These are phyloP conservation scores for Anoplophora glabripennis DNA, from an alignment of 1,140 invertebrate genomes.

Conservation along the genomic window DNA sequence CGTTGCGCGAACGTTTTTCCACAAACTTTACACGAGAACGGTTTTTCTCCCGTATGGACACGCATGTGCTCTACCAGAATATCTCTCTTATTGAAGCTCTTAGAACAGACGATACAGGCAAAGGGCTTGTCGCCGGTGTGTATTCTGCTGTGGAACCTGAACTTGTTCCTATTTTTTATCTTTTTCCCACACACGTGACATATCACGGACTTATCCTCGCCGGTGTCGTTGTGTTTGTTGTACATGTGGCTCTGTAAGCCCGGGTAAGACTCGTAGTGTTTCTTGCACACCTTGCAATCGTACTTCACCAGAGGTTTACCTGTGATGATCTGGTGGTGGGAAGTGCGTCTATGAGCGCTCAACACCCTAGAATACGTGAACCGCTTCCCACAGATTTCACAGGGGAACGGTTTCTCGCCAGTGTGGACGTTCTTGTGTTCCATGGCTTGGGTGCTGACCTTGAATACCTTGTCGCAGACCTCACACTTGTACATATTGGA, in stretches of 20 bases:
- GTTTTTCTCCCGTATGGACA: constrained; percentile 53
- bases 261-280: constrained; percentile 28
- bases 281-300: constrained; percentile 29
- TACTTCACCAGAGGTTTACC: constrained; percentile 26
- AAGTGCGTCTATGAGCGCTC: constrained; percentile 46
- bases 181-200: constrained; percentile 78
- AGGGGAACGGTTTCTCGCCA: constrained; percentile 5
- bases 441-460: constrained; percentile 54
- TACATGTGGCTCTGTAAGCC: constrained; percentile 27
- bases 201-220: constrained; percentile 46
- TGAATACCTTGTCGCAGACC: constrained; percentile 70
- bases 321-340: constrained; percentile 43
- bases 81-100: constrained; percentile 50
- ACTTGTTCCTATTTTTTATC: constrained; percentile 65
- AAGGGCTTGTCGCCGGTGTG: constrained; percentile 75
- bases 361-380: constrained; percentile 50
- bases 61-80: constrained; percentile 51
- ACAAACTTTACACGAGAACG: constrained; percentile 56
- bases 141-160: constrained; percentile 68
- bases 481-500: constrained; percentile 76
- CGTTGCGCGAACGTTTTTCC: constrained; percentile 65
- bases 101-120: constrained; percentile 60
- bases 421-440: constrained; percentile 16
- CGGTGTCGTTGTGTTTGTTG: constrained; percentile 36
- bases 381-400: constrained; percentile 45